Base-by-base conservation (phyloP, 2,113 vertebrate species). In the Dasyurus viverrinus region DNA sequence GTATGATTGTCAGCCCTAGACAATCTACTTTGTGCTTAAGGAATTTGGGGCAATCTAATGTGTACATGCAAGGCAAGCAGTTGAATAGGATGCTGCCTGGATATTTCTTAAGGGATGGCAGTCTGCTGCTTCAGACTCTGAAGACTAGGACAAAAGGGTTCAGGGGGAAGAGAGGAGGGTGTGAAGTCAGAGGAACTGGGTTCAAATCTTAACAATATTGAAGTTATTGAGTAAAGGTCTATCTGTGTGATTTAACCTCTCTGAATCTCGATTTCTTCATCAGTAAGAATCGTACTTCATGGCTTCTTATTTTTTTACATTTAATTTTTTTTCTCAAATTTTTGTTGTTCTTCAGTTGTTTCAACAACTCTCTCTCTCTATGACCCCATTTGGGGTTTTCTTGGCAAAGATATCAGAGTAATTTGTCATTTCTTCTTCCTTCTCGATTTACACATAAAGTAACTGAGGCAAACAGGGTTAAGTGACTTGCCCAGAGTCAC, bases 1-100 rank as follows among this genome's bases (percentile, higher is more conserved):
- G 95, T 92, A 1, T 89, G 92, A 90, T 97, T 95, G n/a, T 95
- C 94, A 92, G 94, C 42, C 93, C 92, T 92, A 96, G 97, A 95
- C 24, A 84, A 96, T 97, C 91, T 94, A 93, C 94, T 95, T 55
- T 91, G 96, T 90, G 19, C 93, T 96, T 68, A 55, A 53, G 46
- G 92, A 93, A 96, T 97, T 96, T 92, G 94, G 93, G 89, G 93
- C 60, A 76, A 76, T 94, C 10, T 91, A 84, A 90, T 90, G 90
- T 95, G 95, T 84, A 94, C 2, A 0, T 10, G 94, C 94, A 24
- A 93, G 68, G 93, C 47, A 52, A 89, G 6, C 4, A 0, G 4
- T 26, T 54, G 25, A 16, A 46, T 0, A 10, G 36, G 30, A 53
- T 93, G 91, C 30, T 26, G 53, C 9, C 92, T 42, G 89, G 23